Evolutionary conservation across 2,888 invertebrate species (phyloP), one percentile per base, ranked within the genome.

Genomic region (Cephalotes varians): DNA sequence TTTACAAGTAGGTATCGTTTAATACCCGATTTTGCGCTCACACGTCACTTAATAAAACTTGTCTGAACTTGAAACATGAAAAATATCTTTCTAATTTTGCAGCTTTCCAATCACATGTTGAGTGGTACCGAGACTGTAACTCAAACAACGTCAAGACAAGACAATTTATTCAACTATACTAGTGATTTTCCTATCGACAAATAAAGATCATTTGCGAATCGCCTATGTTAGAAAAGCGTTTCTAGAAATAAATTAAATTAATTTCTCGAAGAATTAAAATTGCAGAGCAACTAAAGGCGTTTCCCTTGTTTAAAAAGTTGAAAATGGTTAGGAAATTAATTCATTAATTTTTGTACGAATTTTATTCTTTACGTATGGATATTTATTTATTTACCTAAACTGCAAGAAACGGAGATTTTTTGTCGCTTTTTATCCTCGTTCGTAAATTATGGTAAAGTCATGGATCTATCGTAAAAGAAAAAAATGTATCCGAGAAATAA

Each of bases 341-440:
- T 73, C 31, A 40, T 31, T 73, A 21, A 44, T 60, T 15, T 44
- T 73, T 60, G 31, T 21, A 60, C n/a, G 6, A 49, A 71, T 72
- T 72, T 54, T 40, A 72, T 37, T n/a, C 12, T 40, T 56, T 28
- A 56, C 7, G 12, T 28, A 40, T 9, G 21, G 2, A 60, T 31
- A 60, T 73, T 60, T 60, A 60, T 73, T 73, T 73, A 73, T 73
- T 72, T 74, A 5, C 18, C n/a, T 49, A 49, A 49, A 65, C 7
- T 65, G 34, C 7, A 64, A 49, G 12, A 12, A 18, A 74, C 6
- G 31, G 18, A 58, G 47, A 10, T 25, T 54, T 31, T 28, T 31
- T n/a, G n/a, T 60, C 18, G 2, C 5, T 44, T 71, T 40, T 74
- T 5, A 60, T 21, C 0, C 21, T 51, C 18, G 9, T 65, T 51